Percentiles rank a stretch among this genome's conserved stretches.
Evolutionary conservation across 2,888 invertebrate genomes (phyloP).

Genomic region (Euclidia mi): DNA sequence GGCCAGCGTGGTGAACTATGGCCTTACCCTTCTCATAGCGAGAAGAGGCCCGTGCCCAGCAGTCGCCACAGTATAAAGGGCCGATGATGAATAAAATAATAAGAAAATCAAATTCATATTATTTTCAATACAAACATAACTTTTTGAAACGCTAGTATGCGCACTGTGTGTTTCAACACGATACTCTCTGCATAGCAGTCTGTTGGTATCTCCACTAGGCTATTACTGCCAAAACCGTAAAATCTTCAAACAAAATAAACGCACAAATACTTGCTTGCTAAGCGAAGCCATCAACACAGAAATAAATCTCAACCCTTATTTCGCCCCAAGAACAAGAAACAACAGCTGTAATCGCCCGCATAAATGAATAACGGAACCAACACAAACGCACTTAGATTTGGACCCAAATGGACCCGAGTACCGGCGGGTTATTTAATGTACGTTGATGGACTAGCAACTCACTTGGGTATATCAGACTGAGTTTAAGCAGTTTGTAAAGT

Average conservation of each 20-base stretch:
- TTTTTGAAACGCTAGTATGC: too few species aligned
- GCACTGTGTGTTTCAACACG: too few species aligned
- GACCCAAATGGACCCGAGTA: conserved; percentile 32
- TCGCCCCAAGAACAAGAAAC: conserved; percentile 48
- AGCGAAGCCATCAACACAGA: conserved; percentile 17
- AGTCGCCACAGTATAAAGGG: too few species aligned
- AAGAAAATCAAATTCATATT: too few species aligned
- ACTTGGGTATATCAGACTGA: conserved; percentile 8
- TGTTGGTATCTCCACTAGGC: too few species aligned
- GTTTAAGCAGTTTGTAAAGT: neutral
- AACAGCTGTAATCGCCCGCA: conserved; percentile 58
- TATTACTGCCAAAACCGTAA: too few species aligned
- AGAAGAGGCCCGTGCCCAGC: too few species aligned
- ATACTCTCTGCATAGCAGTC: too few species aligned
- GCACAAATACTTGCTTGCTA: neutral
- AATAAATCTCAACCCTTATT: conserved; percentile 51
- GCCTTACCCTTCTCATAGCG: too few species aligned
- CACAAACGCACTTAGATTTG: conserved; percentile 41
- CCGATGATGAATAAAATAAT: too few species aligned
- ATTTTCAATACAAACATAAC: too few species aligned
- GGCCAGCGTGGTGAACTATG: too few species aligned
- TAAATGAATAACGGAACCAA: conserved; percentile 54
- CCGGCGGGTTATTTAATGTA: conserved; percentile 42
- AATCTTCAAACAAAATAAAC: neutral
- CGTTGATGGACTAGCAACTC: conserved; percentile 32